phyloP scores from a whole-genome alignment of 2,113 vertebrate species.

The Actinemys pallida region DNA sequence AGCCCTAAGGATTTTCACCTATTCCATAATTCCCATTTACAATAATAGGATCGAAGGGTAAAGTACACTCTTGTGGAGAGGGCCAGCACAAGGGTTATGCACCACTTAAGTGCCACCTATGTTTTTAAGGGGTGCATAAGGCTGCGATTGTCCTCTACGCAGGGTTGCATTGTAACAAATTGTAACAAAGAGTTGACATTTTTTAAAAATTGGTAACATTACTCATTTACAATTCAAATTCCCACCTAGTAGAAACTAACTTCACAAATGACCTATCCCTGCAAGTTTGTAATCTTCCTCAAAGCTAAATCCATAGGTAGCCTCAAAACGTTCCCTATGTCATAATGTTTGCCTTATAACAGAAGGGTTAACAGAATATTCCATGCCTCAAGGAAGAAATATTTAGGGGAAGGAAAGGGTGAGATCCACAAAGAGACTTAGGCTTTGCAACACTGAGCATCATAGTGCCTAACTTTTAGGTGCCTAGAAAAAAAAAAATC shows the following conservation, averaged over 20 bases:
- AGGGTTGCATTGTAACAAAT: not conserved
- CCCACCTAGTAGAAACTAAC: not conserved
- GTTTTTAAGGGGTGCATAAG: not conserved
- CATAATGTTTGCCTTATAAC: accelerated
- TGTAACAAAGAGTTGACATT: not conserved
- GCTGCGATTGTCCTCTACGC: not conserved
- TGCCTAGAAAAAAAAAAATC: too few relatives aligned
- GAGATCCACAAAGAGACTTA: too few relatives aligned
- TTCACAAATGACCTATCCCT: not conserved
- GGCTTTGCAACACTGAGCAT: too few relatives aligned
- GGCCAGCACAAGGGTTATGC: not conserved
- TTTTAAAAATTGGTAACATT: not conserved
- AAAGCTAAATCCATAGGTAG: not conserved
- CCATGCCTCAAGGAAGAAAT: not conserved
- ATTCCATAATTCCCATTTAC: not conserved
- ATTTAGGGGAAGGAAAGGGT: not conserved
- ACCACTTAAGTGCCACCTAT: not conserved
- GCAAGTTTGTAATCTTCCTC: not conserved
- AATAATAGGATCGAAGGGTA: not conserved
- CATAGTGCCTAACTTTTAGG: too few relatives aligned
- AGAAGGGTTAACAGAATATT: not conserved
- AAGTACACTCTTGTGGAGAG: not conserved
- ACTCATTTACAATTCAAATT: not conserved
- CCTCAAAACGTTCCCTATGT: not conserved
- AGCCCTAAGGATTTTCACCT: not conserved